Conservation (phyloP, 53 echinoderm and acorn worm species). For the Henricia sp. region DNA sequence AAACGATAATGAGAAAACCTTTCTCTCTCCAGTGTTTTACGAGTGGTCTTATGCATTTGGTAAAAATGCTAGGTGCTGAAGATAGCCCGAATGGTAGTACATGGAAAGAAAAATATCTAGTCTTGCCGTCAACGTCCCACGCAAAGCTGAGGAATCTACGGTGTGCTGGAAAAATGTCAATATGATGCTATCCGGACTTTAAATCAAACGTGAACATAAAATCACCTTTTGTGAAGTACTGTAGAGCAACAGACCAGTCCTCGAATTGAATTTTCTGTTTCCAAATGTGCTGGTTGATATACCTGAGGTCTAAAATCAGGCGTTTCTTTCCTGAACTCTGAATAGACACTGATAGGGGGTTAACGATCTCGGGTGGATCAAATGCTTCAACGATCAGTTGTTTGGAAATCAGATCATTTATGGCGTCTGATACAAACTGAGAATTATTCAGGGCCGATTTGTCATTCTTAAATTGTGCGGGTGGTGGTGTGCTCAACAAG, state of each 20-base stretch:
- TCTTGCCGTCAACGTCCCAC: slow-evolving; percentile 25
- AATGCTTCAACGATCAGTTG: neutral
- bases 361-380: neutral
- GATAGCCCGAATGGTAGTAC: slow-evolving; percentile 26
- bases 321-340: slow-evolving; percentile 52
- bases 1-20: slow-evolving; percentile 29
- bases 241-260: slow-evolving; percentile 5
- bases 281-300: slow-evolving; percentile 51
- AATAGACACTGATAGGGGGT: slow-evolving; percentile 32
- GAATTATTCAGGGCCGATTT: slow-evolving; percentile 10
- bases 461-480: slow-evolving; percentile 20
- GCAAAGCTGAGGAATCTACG: slow-evolving; percentile 43
- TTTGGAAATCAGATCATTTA: neutral
- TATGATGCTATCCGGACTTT: slow-evolving; percentile 61
- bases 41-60: slow-evolving; percentile 30
- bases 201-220: slow-evolving; percentile 62
- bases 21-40: slow-evolving; percentile 20
- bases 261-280: slow-evolving; percentile 56
- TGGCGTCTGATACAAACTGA: neutral
- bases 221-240: slow-evolving; percentile 53
- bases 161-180: slow-evolving; percentile 64
- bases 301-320: slow-evolving; percentile 57
- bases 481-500: slow-evolving; percentile 2
- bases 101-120: neutral
- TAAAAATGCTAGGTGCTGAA: slow-evolving; percentile 52